Conservation (phyloP, 2,888 invertebrate species). For the Julus scanicus region DNA sequence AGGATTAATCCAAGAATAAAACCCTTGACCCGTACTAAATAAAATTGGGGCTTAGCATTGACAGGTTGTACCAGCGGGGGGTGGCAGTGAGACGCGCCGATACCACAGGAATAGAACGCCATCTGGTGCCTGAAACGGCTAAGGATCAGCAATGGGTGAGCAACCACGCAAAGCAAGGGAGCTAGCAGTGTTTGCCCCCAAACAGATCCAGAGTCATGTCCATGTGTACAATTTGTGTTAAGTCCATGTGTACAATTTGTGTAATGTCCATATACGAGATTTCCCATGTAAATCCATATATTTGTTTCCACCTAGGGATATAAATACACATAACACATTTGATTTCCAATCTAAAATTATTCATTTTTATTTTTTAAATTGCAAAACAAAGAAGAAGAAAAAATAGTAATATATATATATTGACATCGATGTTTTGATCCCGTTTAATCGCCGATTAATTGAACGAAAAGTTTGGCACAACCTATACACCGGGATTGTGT, state of each 20-base stretch:
- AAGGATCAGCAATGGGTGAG: background rate
- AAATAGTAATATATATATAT: no score
- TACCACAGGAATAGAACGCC: background rate
- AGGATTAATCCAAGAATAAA: background rate
- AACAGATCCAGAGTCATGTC: no score
- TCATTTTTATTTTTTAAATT: background rate
- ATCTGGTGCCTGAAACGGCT: background rate
- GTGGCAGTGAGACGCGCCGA: background rate
- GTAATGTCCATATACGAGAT: no score
- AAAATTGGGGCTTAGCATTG: conserved; percentile 8
- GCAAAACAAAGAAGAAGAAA: background rate
- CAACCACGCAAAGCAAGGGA: background rate
- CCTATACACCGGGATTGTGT: no score
- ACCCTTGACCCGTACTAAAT: conserved; percentile 6
- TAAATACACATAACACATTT: background rate
- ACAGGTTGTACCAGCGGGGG: background rate
- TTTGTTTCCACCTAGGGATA: no score
- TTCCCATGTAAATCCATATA: no score
- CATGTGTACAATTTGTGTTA: no score
- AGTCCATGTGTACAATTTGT: no score
- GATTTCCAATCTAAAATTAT: background rate
- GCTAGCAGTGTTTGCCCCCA: background rate
- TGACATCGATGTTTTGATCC: no score
- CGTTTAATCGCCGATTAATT: background rate
- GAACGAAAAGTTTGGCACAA: no score